Base-by-base conservation (phyloP, 2,113 vertebrate species). In the Gallinago undulata region DNA sequence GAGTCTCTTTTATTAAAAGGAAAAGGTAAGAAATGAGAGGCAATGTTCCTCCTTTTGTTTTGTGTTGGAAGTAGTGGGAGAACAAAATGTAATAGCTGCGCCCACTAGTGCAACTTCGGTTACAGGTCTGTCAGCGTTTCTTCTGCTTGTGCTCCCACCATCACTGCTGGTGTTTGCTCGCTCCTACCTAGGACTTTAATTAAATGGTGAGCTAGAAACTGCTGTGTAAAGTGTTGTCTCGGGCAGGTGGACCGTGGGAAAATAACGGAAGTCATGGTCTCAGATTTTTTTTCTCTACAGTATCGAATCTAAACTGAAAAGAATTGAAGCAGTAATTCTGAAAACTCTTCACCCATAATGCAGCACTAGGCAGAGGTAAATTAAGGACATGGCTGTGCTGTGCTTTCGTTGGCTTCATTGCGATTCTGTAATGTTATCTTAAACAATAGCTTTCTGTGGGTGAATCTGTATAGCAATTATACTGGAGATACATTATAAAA, bases 391-490 rank as follows among this genome's bases (percentile, higher is more conserved):
- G 35, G 22, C 86, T 89, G 27, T 81, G 69, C 55, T 93, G 62
- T 87, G 60, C 59, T 94, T 91, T 66, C 92, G 19, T 63, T 94
- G 63, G n/a, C 89, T 93, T 81, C 67, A 80, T 1, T 55, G 60
- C 94, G 68, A 60, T 93, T 87, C 48, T 90, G 53, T 73, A 90
- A 78, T 45, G 39, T 72, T 93, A 41, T 35, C 88, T 96, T 76
- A 76, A 97, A 96, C 87, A 96, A 66, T 89, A 86, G 84, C 27
- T 95, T 75, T 93, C 82, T 92, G 66, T 96, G 72, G 59, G 23
- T 64, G 63, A 75, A 55, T 79, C 28, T 39, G n/a, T 85, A 17
- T 43, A 90, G 76, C 47, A 56, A 9, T 81, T 86, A 84, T 50
- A 51, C 55, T 59, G 68, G 45, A 93, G 35, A 47, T 78, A 18